Evolutionary conservation across 2,113 vertebrate species (phyloP).

Genomic region (Micronycteris hirsuta): DNA sequence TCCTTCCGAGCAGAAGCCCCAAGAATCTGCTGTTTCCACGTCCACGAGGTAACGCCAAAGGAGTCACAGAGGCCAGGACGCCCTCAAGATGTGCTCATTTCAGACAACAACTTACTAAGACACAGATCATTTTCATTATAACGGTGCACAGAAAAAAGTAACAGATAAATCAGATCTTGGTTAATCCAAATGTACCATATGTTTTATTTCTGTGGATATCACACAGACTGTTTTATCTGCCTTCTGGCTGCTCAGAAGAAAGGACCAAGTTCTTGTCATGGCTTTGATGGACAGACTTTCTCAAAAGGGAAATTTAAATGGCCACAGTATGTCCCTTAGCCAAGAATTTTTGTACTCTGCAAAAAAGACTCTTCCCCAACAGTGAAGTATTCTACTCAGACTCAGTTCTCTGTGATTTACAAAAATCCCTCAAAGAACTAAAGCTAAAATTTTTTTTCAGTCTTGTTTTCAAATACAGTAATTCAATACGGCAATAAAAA

Average conservation of each 20-base stretch:
- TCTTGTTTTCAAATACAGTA: slow-evolving; percentile 11
- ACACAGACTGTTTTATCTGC: not conserved
- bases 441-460: not conserved
- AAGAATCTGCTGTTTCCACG: rapidly evolving
- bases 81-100: not conserved
- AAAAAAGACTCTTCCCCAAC: not conserved
- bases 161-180: not conserved
- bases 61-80: rapidly evolving
- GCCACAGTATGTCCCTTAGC: not conserved
- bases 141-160: not conserved
- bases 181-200: not conserved
- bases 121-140: not conserved
- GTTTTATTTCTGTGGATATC: not conserved
- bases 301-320: not conserved
- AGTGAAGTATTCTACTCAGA: not conserved
- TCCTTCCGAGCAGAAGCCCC: not conserved
- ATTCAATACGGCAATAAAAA: not conserved
- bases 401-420: not conserved
- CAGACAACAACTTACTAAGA: not conserved
- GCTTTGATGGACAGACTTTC: not conserved
- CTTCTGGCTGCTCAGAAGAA: not conserved
- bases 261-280: not conserved
- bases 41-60: not conserved
- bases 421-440: not conserved
- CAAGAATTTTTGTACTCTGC: not conserved